Conservation (phyloP, 2,888 invertebrate genomes). For the Leptinotarsa rubiginosa region DNA sequence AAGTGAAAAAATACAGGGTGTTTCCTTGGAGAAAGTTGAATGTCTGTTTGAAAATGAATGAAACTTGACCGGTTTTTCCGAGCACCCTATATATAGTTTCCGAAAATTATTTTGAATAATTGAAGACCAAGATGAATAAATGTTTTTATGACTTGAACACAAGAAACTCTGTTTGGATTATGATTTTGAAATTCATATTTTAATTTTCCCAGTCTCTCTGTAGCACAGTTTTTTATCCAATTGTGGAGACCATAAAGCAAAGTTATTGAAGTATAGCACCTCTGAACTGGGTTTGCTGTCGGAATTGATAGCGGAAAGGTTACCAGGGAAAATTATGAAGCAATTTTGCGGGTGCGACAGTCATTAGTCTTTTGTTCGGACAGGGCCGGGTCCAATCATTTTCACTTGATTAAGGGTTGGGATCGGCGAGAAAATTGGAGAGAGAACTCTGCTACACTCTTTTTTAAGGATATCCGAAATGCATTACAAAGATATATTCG, state of each 20-base stretch:
- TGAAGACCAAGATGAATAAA: too few species aligned
- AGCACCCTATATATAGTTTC: too few species aligned
- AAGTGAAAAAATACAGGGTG: too few species aligned
- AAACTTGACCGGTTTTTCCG: too few species aligned
- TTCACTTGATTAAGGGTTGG: conserved; percentile 36
- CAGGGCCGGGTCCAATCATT: conserved; percentile 39
- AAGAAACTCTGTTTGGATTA: too few species aligned
- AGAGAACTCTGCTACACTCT: background rate
- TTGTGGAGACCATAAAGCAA: conserved; percentile 51
- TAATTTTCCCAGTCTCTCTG: background rate
- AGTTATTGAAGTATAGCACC: conserved; percentile 61
- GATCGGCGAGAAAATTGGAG: conserved; percentile 18
- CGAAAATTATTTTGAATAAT: too few species aligned
- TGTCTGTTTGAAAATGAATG: too few species aligned
- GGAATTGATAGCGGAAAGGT: conserved; percentile 66
- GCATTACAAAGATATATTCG: background rate
- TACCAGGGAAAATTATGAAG: conserved; percentile 67
- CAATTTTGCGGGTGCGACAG: conserved; percentile 65
- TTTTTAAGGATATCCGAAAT: conserved; percentile 1
- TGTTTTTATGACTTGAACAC: too few species aligned
- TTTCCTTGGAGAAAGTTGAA: too few species aligned
- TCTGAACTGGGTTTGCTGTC: conserved; percentile 55
- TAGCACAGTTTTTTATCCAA: conserved; percentile 3
- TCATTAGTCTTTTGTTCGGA: conserved; percentile 63
- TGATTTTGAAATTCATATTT: background rate